Conservation (phyloP, 2,113 vertebrate species). For the Acanthochromis polyacanthus region DNA sequence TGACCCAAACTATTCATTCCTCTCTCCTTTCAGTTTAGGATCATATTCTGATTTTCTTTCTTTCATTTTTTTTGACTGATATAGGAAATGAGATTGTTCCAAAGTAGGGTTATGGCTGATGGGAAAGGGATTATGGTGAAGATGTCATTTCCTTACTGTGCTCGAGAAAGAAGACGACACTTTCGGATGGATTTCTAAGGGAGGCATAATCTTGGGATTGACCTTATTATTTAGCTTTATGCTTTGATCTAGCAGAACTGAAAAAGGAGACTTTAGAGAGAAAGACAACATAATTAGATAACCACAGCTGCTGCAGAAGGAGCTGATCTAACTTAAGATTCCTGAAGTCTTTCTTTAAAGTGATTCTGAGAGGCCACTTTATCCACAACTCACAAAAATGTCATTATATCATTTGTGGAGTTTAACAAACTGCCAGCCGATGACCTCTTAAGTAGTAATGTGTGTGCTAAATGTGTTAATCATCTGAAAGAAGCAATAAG, state of each 20-base stretch:
- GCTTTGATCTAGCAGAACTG: slow-evolving; percentile 37
- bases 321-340: slow-evolving; percentile 13
- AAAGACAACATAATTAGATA: slow-evolving; percentile 25
- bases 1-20: too few relatives aligned
- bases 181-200: slow-evolving; percentile 13
- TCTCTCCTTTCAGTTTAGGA: too few relatives aligned
- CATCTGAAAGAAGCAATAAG: background rate
- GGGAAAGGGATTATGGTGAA: slow-evolving; percentile 25
- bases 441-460: slow-evolving; percentile 1
- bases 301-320: slow-evolving; percentile 10
- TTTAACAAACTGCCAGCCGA: background rate
- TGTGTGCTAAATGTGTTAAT: background rate
- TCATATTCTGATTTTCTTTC: background rate
- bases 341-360: background rate
- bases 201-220: slow-evolving; percentile 30
- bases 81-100: slow-evolving; percentile 3
- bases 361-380: background rate
- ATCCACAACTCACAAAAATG: background rate
- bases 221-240: slow-evolving; percentile 20
- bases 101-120: slow-evolving; percentile 23
- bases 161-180: slow-evolving; percentile 3
- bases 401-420: background rate
- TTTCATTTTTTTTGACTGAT: background rate
- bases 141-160: slow-evolving; percentile 7
- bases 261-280: slow-evolving; percentile 7